Conservation (phyloP, 1,140 invertebrate species). For the Caerostris extrusa region DNA sequence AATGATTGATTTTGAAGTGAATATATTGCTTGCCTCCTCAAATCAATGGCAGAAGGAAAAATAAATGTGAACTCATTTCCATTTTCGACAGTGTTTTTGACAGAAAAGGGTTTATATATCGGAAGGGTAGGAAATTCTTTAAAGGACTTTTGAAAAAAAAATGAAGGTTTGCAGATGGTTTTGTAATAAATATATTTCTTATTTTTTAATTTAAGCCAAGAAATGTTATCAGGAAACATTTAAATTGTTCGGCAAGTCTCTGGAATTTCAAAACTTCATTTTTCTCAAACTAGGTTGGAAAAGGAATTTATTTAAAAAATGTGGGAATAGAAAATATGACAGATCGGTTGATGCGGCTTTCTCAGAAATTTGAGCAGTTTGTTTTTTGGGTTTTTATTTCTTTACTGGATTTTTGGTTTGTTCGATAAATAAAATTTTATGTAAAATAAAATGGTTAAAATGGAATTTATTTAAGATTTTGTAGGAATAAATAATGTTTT, state of each 20-base stretch:
- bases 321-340: background rate
- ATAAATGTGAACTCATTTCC: background rate
- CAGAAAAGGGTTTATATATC: background rate
- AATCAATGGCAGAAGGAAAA: background rate
- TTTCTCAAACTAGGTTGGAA: background rate
- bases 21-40: background rate
- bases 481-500: too few species aligned
- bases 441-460: background rate
- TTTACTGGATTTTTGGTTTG: background rate
- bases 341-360: background rate
- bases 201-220: background rate
- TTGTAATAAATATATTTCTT: background rate
- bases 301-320: background rate
- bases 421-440: background rate
- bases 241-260: background rate
- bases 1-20: background rate
- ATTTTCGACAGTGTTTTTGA: constrained; percentile 4
- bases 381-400: background rate
- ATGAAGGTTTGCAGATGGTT: background rate
- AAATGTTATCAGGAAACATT: background rate
- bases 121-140: background rate
- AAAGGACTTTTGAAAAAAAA: background rate
- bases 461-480: background rate
- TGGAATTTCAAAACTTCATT: background rate
- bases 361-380: background rate